phyloP scores from a whole-genome alignment of 2,797 vertebrate genomes.

The Octomys mimax region DNA sequence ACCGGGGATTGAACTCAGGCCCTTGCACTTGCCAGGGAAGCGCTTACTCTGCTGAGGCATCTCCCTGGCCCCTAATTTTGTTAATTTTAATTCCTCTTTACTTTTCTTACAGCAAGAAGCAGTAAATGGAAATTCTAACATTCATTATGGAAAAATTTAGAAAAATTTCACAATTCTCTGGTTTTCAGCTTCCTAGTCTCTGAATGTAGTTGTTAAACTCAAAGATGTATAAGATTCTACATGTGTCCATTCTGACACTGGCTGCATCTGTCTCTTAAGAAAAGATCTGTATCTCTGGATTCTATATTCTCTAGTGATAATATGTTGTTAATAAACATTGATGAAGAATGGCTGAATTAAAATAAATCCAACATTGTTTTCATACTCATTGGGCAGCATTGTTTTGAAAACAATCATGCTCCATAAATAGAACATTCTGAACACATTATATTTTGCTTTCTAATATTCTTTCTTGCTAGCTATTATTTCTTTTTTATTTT shows the following conservation, averaged over 20 bases:
- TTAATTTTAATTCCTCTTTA: background rate
- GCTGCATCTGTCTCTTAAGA: background rate
- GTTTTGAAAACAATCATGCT: background rate
- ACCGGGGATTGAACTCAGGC: no score
- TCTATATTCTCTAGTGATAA: background rate
- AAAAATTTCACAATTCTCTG: background rate
- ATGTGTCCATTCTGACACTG: background rate
- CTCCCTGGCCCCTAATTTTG: no score
- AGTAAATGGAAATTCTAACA: background rate
- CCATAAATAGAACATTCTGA: background rate
- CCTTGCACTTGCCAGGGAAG: no score
- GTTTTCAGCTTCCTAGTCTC: background rate
- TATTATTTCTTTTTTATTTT: background rate
- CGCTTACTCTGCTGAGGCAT: no score
- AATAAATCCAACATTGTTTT: background rate
- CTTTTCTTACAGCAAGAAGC: background rate
- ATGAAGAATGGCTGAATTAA: background rate
- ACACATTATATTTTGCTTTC: background rate
- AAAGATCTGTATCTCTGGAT: background rate
- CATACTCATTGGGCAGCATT: rapidly evolving
- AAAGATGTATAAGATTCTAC: background rate
- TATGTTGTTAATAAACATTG: conserved; percentile 3
- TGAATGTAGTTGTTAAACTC: background rate
- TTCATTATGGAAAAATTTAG: background rate
- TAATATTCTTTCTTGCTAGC: background rate